A percentile compares a stretch with the other conserved stretches of the same genome.
Conservation (phyloP, 2,797 vertebrate species). For the Gallirallus australis region DNA sequence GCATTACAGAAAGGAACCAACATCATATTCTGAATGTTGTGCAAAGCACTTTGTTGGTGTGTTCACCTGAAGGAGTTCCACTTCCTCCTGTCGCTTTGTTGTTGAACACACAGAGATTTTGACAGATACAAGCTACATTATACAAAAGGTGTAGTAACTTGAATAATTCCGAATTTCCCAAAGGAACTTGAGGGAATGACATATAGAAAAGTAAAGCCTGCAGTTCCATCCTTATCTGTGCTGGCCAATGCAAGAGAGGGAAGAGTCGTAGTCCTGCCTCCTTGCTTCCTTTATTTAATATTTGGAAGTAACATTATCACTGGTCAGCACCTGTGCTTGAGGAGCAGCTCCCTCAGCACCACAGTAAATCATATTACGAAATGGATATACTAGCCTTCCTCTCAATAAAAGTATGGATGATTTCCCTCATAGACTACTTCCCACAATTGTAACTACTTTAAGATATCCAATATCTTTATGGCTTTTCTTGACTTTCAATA, state of each 20-base stretch:
- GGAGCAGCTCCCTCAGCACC: neutral
- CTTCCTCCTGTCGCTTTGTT: neutral
- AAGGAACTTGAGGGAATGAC: neutral
- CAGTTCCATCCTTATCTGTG: neutral
- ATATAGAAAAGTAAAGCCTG: neutral
- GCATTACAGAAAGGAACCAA: neutral
- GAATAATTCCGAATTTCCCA: constrained; percentile 4
- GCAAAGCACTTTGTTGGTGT: neutral
- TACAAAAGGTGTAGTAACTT: neutral
- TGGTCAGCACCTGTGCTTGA: neutral
- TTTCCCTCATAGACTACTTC: neutral
- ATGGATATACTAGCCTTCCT: neutral
- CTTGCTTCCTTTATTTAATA: neutral
- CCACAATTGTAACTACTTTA: neutral
- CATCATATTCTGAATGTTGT: neutral
- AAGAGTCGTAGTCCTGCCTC: neutral
- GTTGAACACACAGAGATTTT: neutral
- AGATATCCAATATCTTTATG: neutral
- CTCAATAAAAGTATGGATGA: neutral
- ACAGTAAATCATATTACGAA: neutral
- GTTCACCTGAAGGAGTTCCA: neutral
- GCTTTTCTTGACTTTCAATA: neutral
- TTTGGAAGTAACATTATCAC: neutral
- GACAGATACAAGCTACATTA: neutral
- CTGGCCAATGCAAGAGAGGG: neutral